phyloP scores from a whole-genome alignment of 2,888 invertebrate genomes.

The Diplolepis rosae region DNA sequence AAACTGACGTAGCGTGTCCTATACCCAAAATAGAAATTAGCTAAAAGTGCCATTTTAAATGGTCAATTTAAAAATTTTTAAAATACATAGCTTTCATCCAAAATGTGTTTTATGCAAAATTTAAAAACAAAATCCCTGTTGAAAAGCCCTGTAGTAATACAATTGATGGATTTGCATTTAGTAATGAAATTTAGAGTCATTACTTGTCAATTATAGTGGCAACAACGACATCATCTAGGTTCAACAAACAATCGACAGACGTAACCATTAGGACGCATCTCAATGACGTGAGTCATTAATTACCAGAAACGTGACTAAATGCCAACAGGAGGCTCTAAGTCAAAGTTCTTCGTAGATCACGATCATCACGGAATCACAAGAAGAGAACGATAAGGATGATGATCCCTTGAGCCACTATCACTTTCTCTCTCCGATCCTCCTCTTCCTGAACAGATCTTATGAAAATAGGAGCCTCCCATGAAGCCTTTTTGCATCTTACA shows the following conservation, averaged over 20 bases:
- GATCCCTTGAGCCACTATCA: conserved; percentile 54
- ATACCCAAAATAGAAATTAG: too few species aligned
- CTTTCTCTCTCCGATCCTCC: conserved; percentile 59
- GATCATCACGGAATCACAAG: conserved; percentile 59
- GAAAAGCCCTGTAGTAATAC: too few species aligned
- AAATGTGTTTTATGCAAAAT: too few species aligned
- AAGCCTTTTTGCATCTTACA: neutral
- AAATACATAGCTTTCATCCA: too few species aligned
- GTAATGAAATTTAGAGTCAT: neutral
- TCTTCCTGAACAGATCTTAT: conserved; percentile 37
- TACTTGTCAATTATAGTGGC: neutral
- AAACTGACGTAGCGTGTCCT: too few species aligned
- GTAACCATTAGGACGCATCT: conserved; percentile 57
- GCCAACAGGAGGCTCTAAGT: conserved; percentile 45
- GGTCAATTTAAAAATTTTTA: too few species aligned
- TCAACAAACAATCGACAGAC: conserved; percentile 63
- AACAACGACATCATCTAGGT: conserved; percentile 38
- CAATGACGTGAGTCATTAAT: conserved; percentile 69
- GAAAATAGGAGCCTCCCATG: conserved; percentile 1
- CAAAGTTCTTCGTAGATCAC: conserved; percentile 62
- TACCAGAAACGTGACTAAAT: conserved; percentile 67
- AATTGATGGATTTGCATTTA: neutral
- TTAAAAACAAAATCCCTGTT: too few species aligned
- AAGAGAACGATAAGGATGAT: conserved; percentile 21
- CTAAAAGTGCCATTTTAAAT: too few species aligned